A percentile compares a stretch with the other conserved stretches of the same genome.
These are phyloP conservation scores for Petrocephalus sullivani DNA, from an alignment of 2,797 vertebrate species.

Conservation along the genomic window DNA sequence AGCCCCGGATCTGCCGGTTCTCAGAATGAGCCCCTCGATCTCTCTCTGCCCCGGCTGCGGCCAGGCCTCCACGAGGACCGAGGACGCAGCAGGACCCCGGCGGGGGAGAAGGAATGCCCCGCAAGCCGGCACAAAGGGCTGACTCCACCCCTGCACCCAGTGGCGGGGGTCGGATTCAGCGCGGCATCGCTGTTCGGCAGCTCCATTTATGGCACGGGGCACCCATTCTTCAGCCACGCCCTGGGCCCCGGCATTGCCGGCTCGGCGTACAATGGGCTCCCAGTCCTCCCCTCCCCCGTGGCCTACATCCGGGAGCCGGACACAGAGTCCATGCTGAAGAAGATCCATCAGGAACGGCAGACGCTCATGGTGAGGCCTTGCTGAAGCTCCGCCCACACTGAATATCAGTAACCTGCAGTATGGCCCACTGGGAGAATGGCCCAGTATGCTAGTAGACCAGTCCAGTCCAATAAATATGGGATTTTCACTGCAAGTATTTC, in stretches of 20 bases:
- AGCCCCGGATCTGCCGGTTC: slow-evolving; percentile 7
- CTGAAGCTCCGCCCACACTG: not conserved
- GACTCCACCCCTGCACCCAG: slow-evolving; percentile 46
- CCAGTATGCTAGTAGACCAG: no score
- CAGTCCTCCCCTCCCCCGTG: slow-evolving; percentile 48
- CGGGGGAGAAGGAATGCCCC: not conserved
- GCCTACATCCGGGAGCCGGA: slow-evolving; percentile 62
- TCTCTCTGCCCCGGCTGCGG: slow-evolving; percentile 62
- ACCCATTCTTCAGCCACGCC: slow-evolving; percentile 49
- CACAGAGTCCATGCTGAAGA: slow-evolving; percentile 54
- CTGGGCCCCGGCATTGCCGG: slow-evolving; percentile 47
- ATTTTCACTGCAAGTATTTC: no score
- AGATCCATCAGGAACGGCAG: slow-evolving; percentile 62
- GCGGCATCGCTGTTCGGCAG: slow-evolving; percentile 44
- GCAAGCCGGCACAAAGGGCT: slow-evolving; percentile 41
- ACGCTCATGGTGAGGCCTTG: slow-evolving; percentile 51
- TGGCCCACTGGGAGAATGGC: no score
- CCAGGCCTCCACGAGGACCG: slow-evolving; percentile 30
- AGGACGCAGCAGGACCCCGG: not conserved
- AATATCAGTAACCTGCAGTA: not conserved
- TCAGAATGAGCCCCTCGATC: slow-evolving; percentile 67
- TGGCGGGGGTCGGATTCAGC: slow-evolving; percentile 40
- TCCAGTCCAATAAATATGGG: no score
- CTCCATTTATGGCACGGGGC: slow-evolving; percentile 51
- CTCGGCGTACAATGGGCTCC: slow-evolving; percentile 50